phyloP scores from a whole-genome alignment of 1,140 invertebrate species.

The Muscidifurax raptorellus region DNA sequence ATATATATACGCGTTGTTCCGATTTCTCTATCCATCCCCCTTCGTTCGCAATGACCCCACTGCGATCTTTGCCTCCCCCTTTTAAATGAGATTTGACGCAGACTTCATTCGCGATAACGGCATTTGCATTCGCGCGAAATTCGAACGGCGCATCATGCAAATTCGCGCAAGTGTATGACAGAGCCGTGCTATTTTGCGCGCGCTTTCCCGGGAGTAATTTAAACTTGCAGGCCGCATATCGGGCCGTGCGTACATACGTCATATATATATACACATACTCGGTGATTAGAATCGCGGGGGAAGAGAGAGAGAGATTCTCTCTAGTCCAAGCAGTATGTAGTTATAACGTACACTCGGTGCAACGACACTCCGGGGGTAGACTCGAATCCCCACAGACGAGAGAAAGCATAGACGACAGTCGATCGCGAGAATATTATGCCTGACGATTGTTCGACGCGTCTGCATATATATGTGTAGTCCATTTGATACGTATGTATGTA shows the following conservation, averaged over 20 bases:
- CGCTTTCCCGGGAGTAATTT: constrained; percentile 22
- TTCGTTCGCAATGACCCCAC: not conserved
- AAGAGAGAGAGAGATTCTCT: not conserved
- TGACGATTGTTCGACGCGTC: not conserved
- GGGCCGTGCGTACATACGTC: not conserved
- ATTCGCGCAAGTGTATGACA: not conserved
- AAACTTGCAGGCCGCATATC: constrained; percentile 1
- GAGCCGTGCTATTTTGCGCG: not conserved
- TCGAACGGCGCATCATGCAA: constrained; percentile 9
- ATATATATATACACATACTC: no score
- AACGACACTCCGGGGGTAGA: constrained; percentile 37
- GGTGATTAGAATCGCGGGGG: constrained; percentile 24
- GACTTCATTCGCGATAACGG: constrained; percentile 39
- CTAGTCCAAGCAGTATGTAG: no score
- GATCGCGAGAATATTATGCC: not conserved
- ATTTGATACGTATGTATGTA: not conserved
- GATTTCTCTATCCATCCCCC: not conserved
- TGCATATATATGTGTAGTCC: not conserved
- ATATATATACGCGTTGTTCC: not conserved
- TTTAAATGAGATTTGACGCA: constrained; percentile 34
- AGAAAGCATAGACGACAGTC: not conserved
- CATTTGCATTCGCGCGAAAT: constrained; percentile 33
- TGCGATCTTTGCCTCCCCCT: not conserved
- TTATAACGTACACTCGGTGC: not conserved
- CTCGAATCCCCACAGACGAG: not conserved